Conservation (phyloP, 2,888 invertebrate genomes). For the Prosopocoilus inquinatus region DNA sequence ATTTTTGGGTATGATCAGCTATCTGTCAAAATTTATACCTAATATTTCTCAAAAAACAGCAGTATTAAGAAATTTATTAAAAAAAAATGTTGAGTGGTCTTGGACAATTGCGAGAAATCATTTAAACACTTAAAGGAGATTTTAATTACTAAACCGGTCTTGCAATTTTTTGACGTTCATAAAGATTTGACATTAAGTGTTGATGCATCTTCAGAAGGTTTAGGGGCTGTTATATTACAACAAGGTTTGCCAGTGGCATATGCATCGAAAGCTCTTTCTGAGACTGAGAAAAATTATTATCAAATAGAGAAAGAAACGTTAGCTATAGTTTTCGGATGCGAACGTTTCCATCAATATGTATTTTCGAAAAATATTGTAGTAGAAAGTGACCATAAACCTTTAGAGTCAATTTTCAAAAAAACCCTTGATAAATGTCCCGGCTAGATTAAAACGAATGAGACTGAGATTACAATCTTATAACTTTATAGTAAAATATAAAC, state of each 20-base stretch:
- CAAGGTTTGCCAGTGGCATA: slow-evolving; percentile 32
- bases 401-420: slow-evolving; percentile 25
- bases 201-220: slow-evolving; percentile 21
- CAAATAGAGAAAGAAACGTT: slow-evolving; percentile 34
- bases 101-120: too few species aligned
- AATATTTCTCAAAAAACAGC: slow-evolving; percentile 20
- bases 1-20: slow-evolving; percentile 26
- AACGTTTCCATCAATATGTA: slow-evolving; percentile 31
- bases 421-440: slow-evolving; percentile 3
- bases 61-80: slow-evolving; percentile 17
- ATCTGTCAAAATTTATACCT: slow-evolving; percentile 21
- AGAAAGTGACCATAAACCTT: slow-evolving; percentile 36
- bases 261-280: slow-evolving; percentile 31
- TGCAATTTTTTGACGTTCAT: slow-evolving; percentile 3
- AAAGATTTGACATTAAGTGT: slow-evolving; percentile 22
- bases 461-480: not conserved
- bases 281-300: slow-evolving; percentile 31
- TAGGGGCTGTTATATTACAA: slow-evolving; percentile 33
- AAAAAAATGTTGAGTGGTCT: slow-evolving; percentile 4
- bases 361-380: slow-evolving; percentile 27
- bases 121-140: too few species aligned
- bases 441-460: slow-evolving; percentile 1
- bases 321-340: slow-evolving; percentile 21
- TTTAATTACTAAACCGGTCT: too few species aligned
- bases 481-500: not conserved